Evolutionary conservation across 2,797 vertebrate species (phyloP).

Genomic region (Sitta carolinensis): DNA sequence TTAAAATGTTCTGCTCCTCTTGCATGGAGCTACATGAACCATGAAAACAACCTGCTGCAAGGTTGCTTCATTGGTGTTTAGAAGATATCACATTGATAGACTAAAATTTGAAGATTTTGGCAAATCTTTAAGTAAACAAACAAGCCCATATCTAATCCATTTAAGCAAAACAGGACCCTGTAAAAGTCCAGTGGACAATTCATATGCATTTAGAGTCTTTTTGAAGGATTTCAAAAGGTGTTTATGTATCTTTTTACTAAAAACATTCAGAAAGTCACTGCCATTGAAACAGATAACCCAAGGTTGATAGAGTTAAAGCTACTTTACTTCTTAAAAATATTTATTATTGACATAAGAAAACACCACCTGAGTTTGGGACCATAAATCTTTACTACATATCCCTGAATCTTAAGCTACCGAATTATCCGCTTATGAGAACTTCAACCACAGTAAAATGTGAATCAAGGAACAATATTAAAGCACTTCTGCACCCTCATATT

Average conservation of each 20-base stretch:
- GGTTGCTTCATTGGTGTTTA: background rate
- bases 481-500: background rate
- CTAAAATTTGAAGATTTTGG: constrained; percentile 25
- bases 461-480: background rate
- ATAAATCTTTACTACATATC: background rate
- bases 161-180: background rate
- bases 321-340: background rate
- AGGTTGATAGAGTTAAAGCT: background rate
- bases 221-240: background rate
- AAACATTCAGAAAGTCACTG: background rate
- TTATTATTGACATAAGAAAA: background rate
- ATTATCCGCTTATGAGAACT: background rate
- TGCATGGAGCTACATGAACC: background rate
- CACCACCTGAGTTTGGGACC: background rate
- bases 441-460: background rate
- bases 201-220: background rate
- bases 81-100: background rate
- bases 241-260: background rate
- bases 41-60: background rate
- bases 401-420: background rate
- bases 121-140: background rate
- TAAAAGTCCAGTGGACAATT: background rate
- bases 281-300: background rate
- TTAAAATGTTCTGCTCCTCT: background rate
- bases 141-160: background rate